phyloP scores from a whole-genome alignment of 2,113 vertebrate genomes.

The Antechinus stuartii region DNA sequence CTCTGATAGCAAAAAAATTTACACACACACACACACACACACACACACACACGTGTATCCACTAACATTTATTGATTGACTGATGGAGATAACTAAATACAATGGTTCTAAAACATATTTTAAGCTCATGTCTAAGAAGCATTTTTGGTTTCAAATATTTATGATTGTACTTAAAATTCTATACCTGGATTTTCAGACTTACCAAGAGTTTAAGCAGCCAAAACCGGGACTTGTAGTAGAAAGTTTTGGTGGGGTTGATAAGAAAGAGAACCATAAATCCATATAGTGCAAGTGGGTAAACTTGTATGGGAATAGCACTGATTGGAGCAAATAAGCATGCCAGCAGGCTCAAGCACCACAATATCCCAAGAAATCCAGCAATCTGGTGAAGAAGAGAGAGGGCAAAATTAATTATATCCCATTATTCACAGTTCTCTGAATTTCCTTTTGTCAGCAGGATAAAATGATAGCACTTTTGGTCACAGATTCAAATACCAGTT shows the following conservation, averaged over 20 bases:
- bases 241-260: conserved; percentile 97
- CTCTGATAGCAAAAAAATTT: background rate
- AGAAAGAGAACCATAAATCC: conserved; percentile 98
- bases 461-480: conserved; percentile 45
- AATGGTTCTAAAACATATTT: background rate
- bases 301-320: conserved; percentile 92
- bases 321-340: conserved; percentile 93
- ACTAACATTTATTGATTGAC: background rate
- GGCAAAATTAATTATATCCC: conserved; percentile 54
- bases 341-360: conserved; percentile 98
- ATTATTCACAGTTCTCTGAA: conserved; percentile 45
- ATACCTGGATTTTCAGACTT: conserved; percentile 79
- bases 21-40: background rate
- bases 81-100: background rate
- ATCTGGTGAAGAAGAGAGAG: conserved; percentile 84
- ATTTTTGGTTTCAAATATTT: background rate
- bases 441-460: conserved; percentile 65
- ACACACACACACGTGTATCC: background rate
- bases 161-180: conserved; percentile 33
- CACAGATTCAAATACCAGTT: conserved; percentile 9
- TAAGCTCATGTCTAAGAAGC: background rate
- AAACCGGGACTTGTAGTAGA: conserved; percentile 99
- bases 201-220: conserved; percentile 99
- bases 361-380: conserved; percentile 96
- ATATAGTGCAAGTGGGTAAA: conserved; percentile 95